phyloP scores from a whole-genome alignment of 2,888 invertebrate species.

The Aelia acuminata region DNA sequence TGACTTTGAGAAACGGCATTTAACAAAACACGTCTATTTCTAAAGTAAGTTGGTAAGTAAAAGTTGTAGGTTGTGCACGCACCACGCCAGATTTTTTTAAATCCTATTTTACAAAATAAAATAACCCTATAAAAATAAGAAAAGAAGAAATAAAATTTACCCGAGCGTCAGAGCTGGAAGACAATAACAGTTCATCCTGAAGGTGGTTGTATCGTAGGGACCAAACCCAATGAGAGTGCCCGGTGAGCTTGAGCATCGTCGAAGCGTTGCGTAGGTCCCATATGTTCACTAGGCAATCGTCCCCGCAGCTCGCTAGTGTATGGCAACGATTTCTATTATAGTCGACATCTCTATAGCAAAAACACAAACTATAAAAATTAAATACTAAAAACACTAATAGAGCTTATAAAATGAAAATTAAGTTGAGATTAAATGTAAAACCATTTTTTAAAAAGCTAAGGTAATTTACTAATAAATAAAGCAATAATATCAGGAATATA shows the following conservation, averaged over 20 bases:
- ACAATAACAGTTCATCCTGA: constrained; percentile 94
- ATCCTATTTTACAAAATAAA: too few relatives aligned
- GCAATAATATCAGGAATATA: too few relatives aligned
- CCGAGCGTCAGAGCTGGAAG: constrained; percentile 91
- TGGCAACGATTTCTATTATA: constrained; percentile 99
- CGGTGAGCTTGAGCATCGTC: constrained; percentile 84
- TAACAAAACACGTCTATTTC: too few relatives aligned
- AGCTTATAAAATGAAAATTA: too few relatives aligned
- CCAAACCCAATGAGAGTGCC: constrained; percentile 86
- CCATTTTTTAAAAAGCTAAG: too few relatives aligned
- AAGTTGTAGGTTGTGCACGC: too few relatives aligned
- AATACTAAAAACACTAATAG: too few relatives aligned
- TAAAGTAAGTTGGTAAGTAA: too few relatives aligned
- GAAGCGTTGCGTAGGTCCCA: constrained; percentile 93
- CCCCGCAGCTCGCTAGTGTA: constrained; percentile 92
- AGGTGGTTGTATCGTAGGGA: constrained; percentile 84
- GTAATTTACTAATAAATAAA: too few relatives aligned
- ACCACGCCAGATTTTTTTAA: neutral
- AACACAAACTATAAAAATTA: too few relatives aligned
- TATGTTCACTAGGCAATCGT: constrained; percentile 94
- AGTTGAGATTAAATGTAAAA: too few relatives aligned
- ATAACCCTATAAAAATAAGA: neutral
- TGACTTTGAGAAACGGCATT: too few relatives aligned
- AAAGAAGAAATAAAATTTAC: constrained; percentile 57
- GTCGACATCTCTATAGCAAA: constrained; percentile 81